phyloP scores from a whole-genome alignment of 1,140 invertebrate species.

The Cydia amplana region DNA sequence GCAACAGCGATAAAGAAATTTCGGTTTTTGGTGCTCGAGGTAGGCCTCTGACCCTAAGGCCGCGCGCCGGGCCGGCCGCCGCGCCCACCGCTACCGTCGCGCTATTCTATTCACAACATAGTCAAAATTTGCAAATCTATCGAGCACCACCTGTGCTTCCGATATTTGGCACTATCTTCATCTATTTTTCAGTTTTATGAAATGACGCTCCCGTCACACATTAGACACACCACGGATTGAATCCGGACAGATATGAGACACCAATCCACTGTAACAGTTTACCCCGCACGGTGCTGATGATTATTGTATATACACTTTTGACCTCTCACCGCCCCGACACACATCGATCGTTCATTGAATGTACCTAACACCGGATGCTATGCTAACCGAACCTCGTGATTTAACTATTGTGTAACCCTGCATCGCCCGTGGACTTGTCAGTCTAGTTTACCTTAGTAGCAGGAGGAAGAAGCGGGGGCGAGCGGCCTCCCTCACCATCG shows the following conservation, averaged over 20 bases:
- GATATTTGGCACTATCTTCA: conserved; percentile 74
- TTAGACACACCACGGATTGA: conserved; percentile 48
- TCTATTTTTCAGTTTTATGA: conserved; percentile 63
- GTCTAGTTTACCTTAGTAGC: conserved; percentile 16
- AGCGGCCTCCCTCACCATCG: conserved; percentile 4
- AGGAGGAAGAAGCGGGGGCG: conserved; percentile 14
- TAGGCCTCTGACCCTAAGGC: neutral
- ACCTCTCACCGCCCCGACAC: conserved; percentile 7
- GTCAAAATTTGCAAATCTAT: conserved; percentile 70
- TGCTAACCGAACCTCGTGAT: conserved; percentile 22
- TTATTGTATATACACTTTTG: conserved; percentile 28
- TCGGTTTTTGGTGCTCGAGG: no score
- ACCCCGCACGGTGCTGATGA: conserved; percentile 13
- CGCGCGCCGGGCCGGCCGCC: neutral
- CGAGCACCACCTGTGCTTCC: conserved; percentile 75
- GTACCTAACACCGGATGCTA: conserved; percentile 28
- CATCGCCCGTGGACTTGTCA: conserved; percentile 10
- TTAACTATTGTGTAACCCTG: conserved; percentile 24
- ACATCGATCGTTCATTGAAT: conserved; percentile 22
- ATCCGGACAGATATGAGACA: conserved; percentile 19
- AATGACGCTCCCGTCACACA: conserved; percentile 53
- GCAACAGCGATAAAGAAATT: no score
- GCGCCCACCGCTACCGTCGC: conserved; percentile 36
- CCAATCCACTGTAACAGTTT: neutral
- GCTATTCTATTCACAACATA: conserved; percentile 64